Conservation (phyloP, 2,797 vertebrate genomes). For the Tiaroga cobitis region DNA sequence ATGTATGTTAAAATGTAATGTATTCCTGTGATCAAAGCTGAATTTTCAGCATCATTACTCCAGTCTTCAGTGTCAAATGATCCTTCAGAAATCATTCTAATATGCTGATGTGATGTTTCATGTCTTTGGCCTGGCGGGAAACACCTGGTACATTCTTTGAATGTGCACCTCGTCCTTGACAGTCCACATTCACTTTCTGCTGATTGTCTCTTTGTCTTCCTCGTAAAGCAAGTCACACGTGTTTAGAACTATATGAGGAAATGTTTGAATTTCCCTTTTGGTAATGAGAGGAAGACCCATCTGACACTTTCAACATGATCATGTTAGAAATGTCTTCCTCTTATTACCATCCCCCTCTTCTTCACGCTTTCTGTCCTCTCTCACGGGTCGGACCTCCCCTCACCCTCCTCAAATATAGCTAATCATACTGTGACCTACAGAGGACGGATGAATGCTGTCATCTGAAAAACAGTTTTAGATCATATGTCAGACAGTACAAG, state of each 20-base stretch:
- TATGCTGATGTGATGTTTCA: background rate
- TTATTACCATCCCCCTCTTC: background rate
- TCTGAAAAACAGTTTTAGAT: background rate
- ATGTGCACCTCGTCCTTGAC: background rate
- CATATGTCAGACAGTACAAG: background rate
- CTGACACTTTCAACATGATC: background rate
- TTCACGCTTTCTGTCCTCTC: background rate
- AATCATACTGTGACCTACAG: constrained; percentile 8
- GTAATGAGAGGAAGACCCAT: background rate
- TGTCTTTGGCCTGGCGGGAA: background rate
- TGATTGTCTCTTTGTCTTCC: background rate
- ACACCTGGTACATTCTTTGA: background rate
- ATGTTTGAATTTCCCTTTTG: background rate
- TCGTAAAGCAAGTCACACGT: background rate
- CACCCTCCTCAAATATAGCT: constrained; percentile 68
- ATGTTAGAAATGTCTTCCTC: background rate
- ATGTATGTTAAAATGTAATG: background rate
- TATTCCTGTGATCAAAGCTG: background rate
- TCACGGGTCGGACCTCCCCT: constrained; percentile 10
- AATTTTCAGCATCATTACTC: background rate
- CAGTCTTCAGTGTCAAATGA: background rate
- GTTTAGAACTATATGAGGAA: background rate
- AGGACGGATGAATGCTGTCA: background rate
- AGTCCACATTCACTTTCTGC: background rate
- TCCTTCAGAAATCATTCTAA: background rate